phyloP scores from a whole-genome alignment of 2,888 invertebrate species.

The Chironomus tentans region DNA sequence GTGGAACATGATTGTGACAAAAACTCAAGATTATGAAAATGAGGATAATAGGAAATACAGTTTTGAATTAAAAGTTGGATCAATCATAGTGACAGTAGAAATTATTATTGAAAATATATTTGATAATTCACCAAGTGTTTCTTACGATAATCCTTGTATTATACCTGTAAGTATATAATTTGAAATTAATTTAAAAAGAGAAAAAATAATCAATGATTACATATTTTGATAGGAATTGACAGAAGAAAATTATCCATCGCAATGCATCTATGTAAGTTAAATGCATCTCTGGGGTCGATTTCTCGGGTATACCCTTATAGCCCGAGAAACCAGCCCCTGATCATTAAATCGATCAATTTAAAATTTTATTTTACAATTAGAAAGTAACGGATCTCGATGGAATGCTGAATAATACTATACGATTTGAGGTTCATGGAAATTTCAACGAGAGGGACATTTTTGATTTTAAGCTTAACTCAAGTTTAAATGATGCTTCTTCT shows the following conservation, averaged over 20 bases:
- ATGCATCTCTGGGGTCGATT: too few relatives aligned
- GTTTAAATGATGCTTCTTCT: background rate
- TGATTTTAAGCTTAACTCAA: slow-evolving; percentile 32
- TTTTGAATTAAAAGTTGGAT: slow-evolving; percentile 38
- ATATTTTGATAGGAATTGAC: slow-evolving; percentile 38
- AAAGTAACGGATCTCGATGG: slow-evolving; percentile 32
- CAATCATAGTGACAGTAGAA: slow-evolving; percentile 32
- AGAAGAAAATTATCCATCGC: slow-evolving; percentile 29
- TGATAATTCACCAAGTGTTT: slow-evolving; percentile 47
- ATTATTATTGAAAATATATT: slow-evolving; percentile 40
- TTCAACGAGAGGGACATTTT: slow-evolving; percentile 42
- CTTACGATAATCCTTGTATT: slow-evolving; percentile 41
- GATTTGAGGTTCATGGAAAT: slow-evolving; percentile 40
- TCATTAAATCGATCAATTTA: too few relatives aligned
- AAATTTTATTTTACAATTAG: slow-evolving; percentile 37
- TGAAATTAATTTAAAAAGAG: slow-evolving; percentile 14
- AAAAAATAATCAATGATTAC: background rate
- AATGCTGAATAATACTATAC: slow-evolving; percentile 40
- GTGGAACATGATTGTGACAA: slow-evolving; percentile 4
- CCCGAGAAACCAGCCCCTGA: too few relatives aligned
- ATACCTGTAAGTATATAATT: slow-evolving; percentile 31
- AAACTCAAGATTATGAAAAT: slow-evolving; percentile 47
- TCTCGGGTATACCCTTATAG: too few relatives aligned
- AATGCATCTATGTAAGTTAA: slow-evolving; percentile 38
- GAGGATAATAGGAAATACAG: slow-evolving; percentile 42